Evolutionary conservation across 1,140 invertebrate species (phyloP), one percentile per base, ranked within the genome.

Genomic region (Proctacanthus coquilletti): DNA sequence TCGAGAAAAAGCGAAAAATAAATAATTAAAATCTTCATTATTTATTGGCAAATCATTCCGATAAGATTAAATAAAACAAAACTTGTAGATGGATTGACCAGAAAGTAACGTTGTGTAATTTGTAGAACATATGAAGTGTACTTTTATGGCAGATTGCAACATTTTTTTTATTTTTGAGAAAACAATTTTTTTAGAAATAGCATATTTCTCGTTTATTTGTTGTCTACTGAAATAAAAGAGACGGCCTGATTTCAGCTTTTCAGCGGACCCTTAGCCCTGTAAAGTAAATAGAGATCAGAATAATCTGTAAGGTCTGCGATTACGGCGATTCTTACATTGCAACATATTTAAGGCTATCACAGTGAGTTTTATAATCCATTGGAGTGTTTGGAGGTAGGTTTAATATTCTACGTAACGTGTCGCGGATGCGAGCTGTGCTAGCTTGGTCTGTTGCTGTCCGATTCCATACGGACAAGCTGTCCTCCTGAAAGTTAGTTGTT

Each of bases 401-500:
- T 47, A 98, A 71, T 48, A 98, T 81, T 57, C 92, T 72, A 56
- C 85, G 81, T 45, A 98, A 64, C 21, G 88, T 93, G 65, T 99
- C 94, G 50, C 92, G 73, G 49, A 98, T 95, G 49, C 88, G 71
- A 41, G 76, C 77, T 46, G 84, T 95, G 38, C 84, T 86, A 40
- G 70, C 71, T 53, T 77, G 70, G 70, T 97, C 89, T 46, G 78
- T 77, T 9, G 92, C 86, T 46, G 83, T 95, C 56, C 84, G 77
- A 67, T 98, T 97, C 95, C 95, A 99, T 48, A 98, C 76, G 46
- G 91, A 94, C 51, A 99, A 80, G 56, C 95, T 85, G 61, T 98
- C 95, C 65, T 98, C 94, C 80, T 94, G 65, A 15, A 41, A 49
- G 32, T 14, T 6, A 42, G n/a, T n/a, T n/a, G n/a, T n/a, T n/a